Conservation (phyloP, 2,113 vertebrate genomes). For the Actinemys pallida region DNA sequence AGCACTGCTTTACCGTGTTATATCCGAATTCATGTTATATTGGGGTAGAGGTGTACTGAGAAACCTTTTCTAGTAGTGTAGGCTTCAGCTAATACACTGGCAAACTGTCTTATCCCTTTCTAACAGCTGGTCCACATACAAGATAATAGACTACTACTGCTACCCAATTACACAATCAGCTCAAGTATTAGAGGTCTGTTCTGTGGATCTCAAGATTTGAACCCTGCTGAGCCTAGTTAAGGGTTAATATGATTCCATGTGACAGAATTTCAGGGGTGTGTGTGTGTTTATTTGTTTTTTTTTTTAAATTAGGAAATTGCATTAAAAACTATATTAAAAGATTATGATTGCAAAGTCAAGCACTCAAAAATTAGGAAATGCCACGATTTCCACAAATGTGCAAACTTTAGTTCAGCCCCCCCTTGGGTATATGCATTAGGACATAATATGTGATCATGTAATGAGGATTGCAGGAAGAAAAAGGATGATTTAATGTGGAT, state of each 20-base stretch:
- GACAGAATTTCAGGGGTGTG: background rate
- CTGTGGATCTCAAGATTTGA: background rate
- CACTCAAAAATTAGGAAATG: background rate
- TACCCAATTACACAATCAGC: background rate
- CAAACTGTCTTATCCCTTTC: background rate
- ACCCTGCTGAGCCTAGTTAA: background rate
- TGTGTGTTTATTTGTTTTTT: too few species aligned
- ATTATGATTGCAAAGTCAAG: background rate
- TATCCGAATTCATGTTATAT: too few species aligned
- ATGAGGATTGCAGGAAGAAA: too few species aligned
- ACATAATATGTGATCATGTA: too few species aligned
- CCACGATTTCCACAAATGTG: background rate
- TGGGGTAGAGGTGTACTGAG: too few species aligned
- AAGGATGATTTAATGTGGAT: too few species aligned
- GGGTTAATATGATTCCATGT: background rate
- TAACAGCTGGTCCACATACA: background rate
- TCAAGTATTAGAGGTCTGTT: background rate
- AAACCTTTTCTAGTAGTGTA: background rate
- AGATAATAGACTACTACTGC: background rate
- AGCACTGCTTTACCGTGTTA: too few species aligned
- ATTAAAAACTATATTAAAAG: background rate
- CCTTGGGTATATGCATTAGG: background rate
- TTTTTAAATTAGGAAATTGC: background rate
- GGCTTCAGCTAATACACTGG: background rate
- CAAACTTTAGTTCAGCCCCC: too few species aligned